Evolutionary conservation across 2,888 invertebrate genomes (phyloP), one percentile per base, ranked within the genome.

Genomic region (Alloscopus bannaensis): DNA sequence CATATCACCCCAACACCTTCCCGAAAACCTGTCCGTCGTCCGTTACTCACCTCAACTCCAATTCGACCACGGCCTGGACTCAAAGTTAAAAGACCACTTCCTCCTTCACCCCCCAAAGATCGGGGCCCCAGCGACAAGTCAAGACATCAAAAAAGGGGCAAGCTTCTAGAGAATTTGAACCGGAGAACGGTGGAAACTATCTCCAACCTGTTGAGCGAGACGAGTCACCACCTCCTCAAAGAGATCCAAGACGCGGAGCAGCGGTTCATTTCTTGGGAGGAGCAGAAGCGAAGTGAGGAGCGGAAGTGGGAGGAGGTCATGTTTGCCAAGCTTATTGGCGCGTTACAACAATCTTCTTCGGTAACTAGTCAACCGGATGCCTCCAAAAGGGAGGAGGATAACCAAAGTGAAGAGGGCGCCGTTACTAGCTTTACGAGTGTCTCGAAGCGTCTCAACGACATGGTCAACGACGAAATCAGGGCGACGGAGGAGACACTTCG

Each of bases 191-290:
- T 65, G 11, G 73, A 73, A 20, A 73, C 73, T 0, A 64, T 73
- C 16, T 73, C 73, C 20, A 64, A 18, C 20, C 65, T 73, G 22
- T 45, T 73, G 45, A 73, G 55, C 3, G 73, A 73, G 29, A 50
- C 73, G 6, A 73, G 73, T 31, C 64, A 64, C n/a, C 47, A n/a
- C 45, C 40, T 73, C 18, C 42, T 73, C 0, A 50, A 42, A 47
- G 65, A 73, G 45, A 13, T 73, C 4, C 65, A 73, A 22, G 73
- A 73, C 57, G 64, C 73, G 1, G 73, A 73, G 47, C 73, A 73
- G 8, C 24, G 73, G 11, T 73, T 73, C 29, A 65, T 73, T 20
- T 18, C 24, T 16, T 73, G 73, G 73, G 73, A 73, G 57, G 73
- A 73, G 57, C 65, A 73, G 31, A 64, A 57, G 24, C 50, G 73